Base-by-base conservation (phyloP, 1,140 invertebrate species). In the Dinoponera quadriceps region DNA sequence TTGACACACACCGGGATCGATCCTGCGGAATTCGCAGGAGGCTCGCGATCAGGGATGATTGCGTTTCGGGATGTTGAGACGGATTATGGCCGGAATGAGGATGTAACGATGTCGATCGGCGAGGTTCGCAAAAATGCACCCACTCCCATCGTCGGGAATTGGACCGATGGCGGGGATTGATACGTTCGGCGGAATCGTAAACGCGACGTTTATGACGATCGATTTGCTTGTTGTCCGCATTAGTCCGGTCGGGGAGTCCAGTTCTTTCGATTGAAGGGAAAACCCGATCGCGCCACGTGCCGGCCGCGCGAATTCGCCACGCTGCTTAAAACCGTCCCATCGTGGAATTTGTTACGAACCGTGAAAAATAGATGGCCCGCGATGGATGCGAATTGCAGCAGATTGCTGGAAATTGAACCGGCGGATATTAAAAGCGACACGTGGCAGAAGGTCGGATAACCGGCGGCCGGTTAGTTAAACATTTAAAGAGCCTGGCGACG, bases 381-480 rank as follows among this genome's bases (percentile, higher is more conserved):
- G 11, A 48, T 48, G 44, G 27, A 44, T 20, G 54, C 5, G 20
- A 66, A 77, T 77, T 66, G 16, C 54, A 22, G 5, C 29, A 54
- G 7, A 71, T 80, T 29, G 29, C 1, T 25, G 38, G 3, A 69
- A 80, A 80, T 71, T 57, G 51, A 65, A 71, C 29, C 65, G 44
- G 18, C 14, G 38, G 75, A 71, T 78, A 69, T 69, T 80, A 80
- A 80, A 71, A 80, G 33, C 51, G 66, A 44, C 65, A 71, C 25
- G 14, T 22, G 75, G 14, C 33, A 80, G n/a, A n/a, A n/a, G n/a
- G 3, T 59, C 51, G n/a, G 48, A 71, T 71, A 44, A 77, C 29
- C 62, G 20, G 22, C 62, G 20, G 33, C 11, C n/a, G 25, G 25
- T 27, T 80, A 14, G 25, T 80, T 69, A 80, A 69, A 80, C 29